Evolutionary conservation across 2,797 vertebrate species (phyloP).

Genomic region (Chaunax sp.): DNA sequence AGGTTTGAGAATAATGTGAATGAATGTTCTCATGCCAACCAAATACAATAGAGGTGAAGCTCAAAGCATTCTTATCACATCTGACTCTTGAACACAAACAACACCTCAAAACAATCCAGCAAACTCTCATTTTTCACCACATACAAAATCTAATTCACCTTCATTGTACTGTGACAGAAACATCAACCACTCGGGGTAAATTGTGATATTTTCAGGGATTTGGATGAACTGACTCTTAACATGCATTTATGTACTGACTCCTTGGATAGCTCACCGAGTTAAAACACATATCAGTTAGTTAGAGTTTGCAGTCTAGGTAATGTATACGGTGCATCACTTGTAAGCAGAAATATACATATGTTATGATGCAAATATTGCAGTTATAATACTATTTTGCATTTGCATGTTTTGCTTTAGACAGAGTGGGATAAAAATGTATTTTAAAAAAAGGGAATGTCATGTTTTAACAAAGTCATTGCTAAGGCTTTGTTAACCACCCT

Average conservation of each 20-base stretch:
- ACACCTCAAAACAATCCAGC: not conserved
- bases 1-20: not conserved
- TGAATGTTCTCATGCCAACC: not conserved
- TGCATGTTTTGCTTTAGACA: not conserved
- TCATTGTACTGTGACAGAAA: not conserved
- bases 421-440: not conserved
- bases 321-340: not conserved
- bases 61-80: not conserved
- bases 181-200: no score
- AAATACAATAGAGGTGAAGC: not conserved
- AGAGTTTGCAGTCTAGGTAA: not conserved
- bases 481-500: slow-evolving; percentile 1
- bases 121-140: not conserved
- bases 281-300: not conserved
- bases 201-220: not conserved
- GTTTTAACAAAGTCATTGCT: slow-evolving; percentile 14
- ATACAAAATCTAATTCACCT: not conserved
- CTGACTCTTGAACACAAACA: not conserved
- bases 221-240: not conserved
- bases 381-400: not conserved
- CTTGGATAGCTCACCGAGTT: not conserved
- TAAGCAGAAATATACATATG: not conserved
- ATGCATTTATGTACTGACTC: not conserved
- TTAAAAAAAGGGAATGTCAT: slow-evolving; percentile 4
- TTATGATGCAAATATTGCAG: not conserved